Conservation (phyloP, 53 echinoderm and acorn worm genomes). For the Henricia sp. region DNA sequence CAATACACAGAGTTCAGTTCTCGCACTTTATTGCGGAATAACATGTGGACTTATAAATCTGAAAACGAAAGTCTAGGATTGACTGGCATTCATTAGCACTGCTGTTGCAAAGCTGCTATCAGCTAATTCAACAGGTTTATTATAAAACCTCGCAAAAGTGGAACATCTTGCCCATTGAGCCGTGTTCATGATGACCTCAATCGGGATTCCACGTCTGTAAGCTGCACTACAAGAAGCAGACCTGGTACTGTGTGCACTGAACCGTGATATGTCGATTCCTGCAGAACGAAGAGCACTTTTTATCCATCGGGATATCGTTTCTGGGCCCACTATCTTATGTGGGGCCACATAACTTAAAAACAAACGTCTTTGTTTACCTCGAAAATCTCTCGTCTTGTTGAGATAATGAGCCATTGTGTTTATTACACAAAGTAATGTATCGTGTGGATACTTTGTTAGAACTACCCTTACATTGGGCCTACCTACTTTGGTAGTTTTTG, state of each 20-base stretch:
- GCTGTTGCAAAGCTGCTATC: too few relatives aligned
- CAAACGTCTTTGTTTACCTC: neutral
- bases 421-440: conserved; percentile 34
- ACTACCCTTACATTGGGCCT: conserved; percentile 4
- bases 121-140: too few relatives aligned
- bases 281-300: neutral
- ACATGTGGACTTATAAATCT: too few relatives aligned
- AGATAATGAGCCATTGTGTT: conserved; percentile 10
- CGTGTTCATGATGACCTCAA: neutral
- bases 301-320: too few relatives aligned
- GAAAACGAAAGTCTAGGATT: too few relatives aligned
- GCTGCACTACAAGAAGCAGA: conserved; percentile 43
- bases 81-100: too few relatives aligned
- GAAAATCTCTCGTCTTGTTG: neutral
- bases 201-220: neutral
- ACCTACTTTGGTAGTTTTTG: conserved; percentile 27
- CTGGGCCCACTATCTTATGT: too few relatives aligned
- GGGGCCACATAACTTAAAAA: conserved; percentile 48
- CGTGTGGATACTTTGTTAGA: neutral
- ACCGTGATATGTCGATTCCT: conserved; percentile 33
- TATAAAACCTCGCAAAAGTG: conserved; percentile 28
- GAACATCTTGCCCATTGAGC: conserved; percentile 1
- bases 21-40: too few relatives aligned
- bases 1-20: too few relatives aligned
- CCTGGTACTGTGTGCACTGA: conserved; percentile 48